These are phyloP conservation scores for Larimichthys polyactis DNA, from an alignment of 2,113 vertebrate genomes.

Conservation along the genomic window DNA sequence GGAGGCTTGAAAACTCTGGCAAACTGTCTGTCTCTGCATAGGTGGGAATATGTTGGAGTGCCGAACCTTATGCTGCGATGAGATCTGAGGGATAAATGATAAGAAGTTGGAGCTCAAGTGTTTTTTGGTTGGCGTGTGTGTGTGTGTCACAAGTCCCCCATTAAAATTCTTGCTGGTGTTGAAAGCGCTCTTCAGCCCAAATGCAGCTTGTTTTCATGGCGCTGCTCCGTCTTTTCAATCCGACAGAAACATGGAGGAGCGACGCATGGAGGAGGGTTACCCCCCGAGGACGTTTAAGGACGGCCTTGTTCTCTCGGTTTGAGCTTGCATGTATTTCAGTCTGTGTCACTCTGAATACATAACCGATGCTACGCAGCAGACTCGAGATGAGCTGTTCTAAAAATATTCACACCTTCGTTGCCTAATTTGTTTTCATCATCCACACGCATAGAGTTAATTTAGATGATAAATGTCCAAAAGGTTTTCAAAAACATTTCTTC, in stretches of 20 bases:
- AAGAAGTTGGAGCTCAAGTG: conserved; percentile 44
- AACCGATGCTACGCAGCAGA: neutral
- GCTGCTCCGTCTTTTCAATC: conserved; percentile 8
- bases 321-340: neutral
- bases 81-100: conserved; percentile 37
- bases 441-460: conserved; percentile 20
- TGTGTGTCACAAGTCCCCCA: conserved; percentile 8
- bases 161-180: conserved; percentile 27
- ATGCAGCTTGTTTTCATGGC: conserved; percentile 32
- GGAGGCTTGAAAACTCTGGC: conserved; percentile 37
- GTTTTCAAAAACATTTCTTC: neutral
- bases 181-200: conserved; percentile 47
- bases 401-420: neutral
- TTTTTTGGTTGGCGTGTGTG: neutral
- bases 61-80: conserved; percentile 34
- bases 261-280: neutral
- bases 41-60: conserved; percentile 13
- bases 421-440: conserved; percentile 10
- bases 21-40: conserved; percentile 4
- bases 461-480: conserved; percentile 22
- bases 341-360: neutral
- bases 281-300: neutral
- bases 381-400: neutral
- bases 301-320: neutral
- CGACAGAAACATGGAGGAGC: neutral